These are phyloP conservation scores for Onychostruthus taczanowskii DNA, from an alignment of 2,113 vertebrate species.

Conservation along the genomic window DNA sequence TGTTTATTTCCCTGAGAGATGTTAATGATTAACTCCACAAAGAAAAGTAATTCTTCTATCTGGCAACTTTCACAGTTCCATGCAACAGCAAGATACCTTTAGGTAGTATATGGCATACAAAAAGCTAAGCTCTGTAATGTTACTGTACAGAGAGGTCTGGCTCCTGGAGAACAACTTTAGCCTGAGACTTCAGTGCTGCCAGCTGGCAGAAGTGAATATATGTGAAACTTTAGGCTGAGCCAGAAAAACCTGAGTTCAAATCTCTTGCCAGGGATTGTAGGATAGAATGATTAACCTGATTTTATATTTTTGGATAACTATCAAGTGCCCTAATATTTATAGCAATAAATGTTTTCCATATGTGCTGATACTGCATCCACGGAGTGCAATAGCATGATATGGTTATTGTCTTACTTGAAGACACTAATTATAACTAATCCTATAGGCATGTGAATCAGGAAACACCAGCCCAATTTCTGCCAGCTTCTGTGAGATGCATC, in stretches of 20 bases:
- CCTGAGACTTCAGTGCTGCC: constrained; percentile 46
- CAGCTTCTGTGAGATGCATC: constrained; percentile 8
- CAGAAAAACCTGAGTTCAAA: constrained; percentile 70
- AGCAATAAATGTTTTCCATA: constrained; percentile 71
- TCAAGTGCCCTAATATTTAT: constrained; percentile 68
- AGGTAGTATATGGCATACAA: constrained; percentile 48
- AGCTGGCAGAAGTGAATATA: constrained; percentile 40
- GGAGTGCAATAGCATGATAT: constrained; percentile 28
- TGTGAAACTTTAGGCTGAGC: constrained; percentile 45
- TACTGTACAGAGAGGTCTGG: constrained; percentile 27
- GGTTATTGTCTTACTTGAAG: constrained; percentile 38
- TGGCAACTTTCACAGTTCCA: constrained; percentile 41
- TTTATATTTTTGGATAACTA: constrained; percentile 64
- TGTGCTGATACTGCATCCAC: constrained; percentile 60
- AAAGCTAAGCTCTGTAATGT: constrained; percentile 8
- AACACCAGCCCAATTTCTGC: constrained; percentile 28
- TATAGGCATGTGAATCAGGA: constrained; percentile 40
- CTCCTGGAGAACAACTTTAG: constrained; percentile 29
- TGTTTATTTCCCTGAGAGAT: constrained; percentile 61
- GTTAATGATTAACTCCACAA: constrained; percentile 66
- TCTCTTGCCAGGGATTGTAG: constrained; percentile 66
- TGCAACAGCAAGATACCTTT: constrained; percentile 51
- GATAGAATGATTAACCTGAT: constrained; percentile 71
- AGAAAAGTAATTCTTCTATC: constrained; percentile 58
- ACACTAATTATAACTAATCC: constrained; percentile 32